A percentile compares a stretch with the other conserved stretches of the same genome.
Conservation (phyloP, 2,113 vertebrate genomes). For the Pitta sordida region DNA sequence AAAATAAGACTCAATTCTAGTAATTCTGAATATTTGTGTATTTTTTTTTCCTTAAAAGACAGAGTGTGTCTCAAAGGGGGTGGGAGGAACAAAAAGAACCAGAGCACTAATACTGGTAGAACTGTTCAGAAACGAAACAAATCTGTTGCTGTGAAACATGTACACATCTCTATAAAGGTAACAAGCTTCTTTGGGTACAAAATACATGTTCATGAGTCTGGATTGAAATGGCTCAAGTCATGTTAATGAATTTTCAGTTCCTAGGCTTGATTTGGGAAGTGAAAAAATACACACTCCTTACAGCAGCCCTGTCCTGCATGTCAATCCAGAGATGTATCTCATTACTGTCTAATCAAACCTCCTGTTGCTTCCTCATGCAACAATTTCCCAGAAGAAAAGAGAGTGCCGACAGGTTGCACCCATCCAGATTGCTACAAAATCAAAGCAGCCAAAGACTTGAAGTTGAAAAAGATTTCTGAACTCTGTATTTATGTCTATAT, state of each 20-base stretch:
- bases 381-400: background rate
- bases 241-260: background rate
- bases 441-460: background rate
- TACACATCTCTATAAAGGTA: background rate
- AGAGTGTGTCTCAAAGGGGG: rapidly evolving
- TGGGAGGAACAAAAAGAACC: background rate
- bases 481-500: background rate
- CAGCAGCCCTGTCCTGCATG: background rate
- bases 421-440: background rate
- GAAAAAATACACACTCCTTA: background rate
- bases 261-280: background rate
- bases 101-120: background rate
- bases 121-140: background rate
- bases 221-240: background rate
- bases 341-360: background rate
- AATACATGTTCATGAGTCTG: background rate
- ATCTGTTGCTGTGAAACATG: background rate
- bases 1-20: background rate
- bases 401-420: background rate
- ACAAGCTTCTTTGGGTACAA: background rate
- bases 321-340: background rate
- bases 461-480: background rate
- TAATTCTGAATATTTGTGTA: background rate
- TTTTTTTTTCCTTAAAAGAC: background rate
- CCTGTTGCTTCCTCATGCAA: background rate